Evolutionary conservation across 2,797 vertebrate species (phyloP).

Genomic region (Syngnathus rostellatus): DNA sequence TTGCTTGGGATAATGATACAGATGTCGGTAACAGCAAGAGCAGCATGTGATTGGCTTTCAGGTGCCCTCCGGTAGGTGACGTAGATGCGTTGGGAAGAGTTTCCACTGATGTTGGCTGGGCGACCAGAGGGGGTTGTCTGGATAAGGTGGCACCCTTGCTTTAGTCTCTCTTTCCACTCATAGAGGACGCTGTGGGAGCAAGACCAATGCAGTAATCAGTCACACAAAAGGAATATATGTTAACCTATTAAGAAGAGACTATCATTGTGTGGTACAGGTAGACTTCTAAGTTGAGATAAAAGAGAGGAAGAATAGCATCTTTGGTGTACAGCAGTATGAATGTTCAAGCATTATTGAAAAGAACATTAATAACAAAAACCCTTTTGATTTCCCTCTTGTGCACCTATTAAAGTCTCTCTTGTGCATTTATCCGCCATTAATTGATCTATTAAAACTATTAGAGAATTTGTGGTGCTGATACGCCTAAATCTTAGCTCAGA

Average conservation of each 20-base stretch:
- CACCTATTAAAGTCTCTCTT: too few relatives aligned
- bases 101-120: constrained; percentile 82
- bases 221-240: constrained; percentile 1
- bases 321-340: too few relatives aligned
- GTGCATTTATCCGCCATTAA: too few relatives aligned
- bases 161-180: constrained; percentile 91
- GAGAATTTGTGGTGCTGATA: too few relatives aligned
- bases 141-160: constrained; percentile 87
- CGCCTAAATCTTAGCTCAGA: too few relatives aligned
- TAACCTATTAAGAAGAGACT: not conserved
- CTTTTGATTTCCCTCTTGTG: too few relatives aligned
- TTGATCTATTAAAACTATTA: too few relatives aligned
- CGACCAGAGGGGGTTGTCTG: constrained; percentile 82
- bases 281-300: not conserved
- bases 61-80: constrained; percentile 84
- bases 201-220: constrained; percentile 1
- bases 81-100: constrained; percentile 84
- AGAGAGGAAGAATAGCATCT: too few relatives aligned
- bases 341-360: too few relatives aligned
- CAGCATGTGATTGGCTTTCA: constrained; percentile 77
- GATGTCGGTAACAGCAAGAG: constrained; percentile 85
- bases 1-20: constrained; percentile 92
- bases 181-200: constrained; percentile 75
- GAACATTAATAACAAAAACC: too few relatives aligned
- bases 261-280: not conserved